Conservation (phyloP, 2,797 vertebrate species). For the Glossophaga mutica region DNA sequence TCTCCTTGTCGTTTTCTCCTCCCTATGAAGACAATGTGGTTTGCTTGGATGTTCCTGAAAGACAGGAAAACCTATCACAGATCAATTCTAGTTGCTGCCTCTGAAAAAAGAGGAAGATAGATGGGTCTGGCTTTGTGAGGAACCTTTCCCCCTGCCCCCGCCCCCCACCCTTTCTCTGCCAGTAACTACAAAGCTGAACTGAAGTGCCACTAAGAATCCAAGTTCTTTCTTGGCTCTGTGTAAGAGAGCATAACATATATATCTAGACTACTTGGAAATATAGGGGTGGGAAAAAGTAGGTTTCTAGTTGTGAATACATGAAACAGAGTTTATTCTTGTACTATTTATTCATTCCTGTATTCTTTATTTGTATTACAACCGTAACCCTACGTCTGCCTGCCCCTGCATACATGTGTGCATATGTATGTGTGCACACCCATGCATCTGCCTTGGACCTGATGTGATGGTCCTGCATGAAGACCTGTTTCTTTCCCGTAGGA, state of each 20-base stretch:
- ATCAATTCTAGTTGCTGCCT: conserved; percentile 28
- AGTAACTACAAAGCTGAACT: neutral
- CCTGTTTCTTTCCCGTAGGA: neutral
- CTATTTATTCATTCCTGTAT: neutral
- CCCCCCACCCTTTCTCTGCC: neutral
- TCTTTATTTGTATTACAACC: neutral
- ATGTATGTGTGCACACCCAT: neutral
- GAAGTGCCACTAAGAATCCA: neutral
- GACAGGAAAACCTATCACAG: conserved; percentile 32
- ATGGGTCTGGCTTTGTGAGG: neutral
- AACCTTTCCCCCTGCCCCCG: neutral
- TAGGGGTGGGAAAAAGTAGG: neutral
- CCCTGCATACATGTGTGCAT: no score
- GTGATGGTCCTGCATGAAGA: neutral
- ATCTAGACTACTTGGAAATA: neutral
- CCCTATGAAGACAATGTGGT: neutral
- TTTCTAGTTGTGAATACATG: neutral
- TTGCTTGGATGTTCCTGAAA: conserved; percentile 16
- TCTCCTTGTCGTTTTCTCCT: neutral
- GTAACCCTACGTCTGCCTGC: neutral
- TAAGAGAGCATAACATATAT: neutral
- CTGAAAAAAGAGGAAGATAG: conserved; percentile 2
- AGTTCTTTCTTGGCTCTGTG: conserved; percentile 14
- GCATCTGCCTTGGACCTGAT: neutral
- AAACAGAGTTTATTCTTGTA: neutral